Evolutionary conservation across 2,797 vertebrate species (phyloP).

Genomic region (Myripristis murdjan): DNA sequence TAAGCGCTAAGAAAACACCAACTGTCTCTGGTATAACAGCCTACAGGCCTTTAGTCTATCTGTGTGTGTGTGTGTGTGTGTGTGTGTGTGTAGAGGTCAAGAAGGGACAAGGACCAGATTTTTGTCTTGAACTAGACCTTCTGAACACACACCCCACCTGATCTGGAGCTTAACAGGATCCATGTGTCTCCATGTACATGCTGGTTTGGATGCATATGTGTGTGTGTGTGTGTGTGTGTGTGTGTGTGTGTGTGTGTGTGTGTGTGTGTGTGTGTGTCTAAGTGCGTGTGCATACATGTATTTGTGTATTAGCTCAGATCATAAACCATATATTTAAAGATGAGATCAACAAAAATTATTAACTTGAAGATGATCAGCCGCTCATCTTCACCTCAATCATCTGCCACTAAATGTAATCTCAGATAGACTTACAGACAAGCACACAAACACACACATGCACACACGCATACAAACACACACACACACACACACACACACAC

Average conservation of each 20-base stretch:
- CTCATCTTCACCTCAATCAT: not conserved
- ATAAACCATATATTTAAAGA: too few relatives aligned
- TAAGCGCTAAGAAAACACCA: conserved; percentile 82
- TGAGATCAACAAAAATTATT: not conserved
- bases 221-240: conserved; percentile 12
- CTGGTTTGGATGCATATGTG: too few relatives aligned
- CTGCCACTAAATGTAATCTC: not conserved
- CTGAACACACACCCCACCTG: conserved; percentile 63
- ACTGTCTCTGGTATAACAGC: conserved; percentile 81
- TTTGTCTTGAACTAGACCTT: conserved; percentile 75
- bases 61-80: conserved; percentile 33
- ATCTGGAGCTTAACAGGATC: conserved; percentile 64
- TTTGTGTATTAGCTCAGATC: not conserved
- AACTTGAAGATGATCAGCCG: not conserved
- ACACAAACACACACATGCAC: too few relatives aligned
- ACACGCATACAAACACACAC: conserved; percentile 11
- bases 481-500: conserved; percentile 25
- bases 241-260: conserved; percentile 17
- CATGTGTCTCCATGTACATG: conserved; percentile 56
- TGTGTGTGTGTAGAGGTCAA: conserved; percentile 62
- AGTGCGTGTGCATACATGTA: conserved; percentile 24
- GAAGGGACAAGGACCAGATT: conserved; percentile 77
- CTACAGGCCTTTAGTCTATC: conserved; percentile 64
- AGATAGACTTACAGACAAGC: conserved; percentile 9
- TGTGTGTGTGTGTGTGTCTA: too few relatives aligned